Evolutionary conservation across 2,888 invertebrate genomes (phyloP), one percentile per base, ranked within the genome.

Genomic region (Trichopoda pennipes): DNA sequence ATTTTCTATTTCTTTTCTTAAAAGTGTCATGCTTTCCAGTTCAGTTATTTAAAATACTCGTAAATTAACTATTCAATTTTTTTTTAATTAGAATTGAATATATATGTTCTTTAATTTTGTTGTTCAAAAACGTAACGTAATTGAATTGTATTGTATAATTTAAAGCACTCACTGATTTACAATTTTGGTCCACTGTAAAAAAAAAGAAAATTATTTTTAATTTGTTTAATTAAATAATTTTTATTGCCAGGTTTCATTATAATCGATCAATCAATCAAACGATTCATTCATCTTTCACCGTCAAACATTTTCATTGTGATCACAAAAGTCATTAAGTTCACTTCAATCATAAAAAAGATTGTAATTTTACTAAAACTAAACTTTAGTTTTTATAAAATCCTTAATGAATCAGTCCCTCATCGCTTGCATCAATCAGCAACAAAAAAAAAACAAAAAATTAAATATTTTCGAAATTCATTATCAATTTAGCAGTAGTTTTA

Each of bases 131-230:
- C n/a, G 1, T 63, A 44, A n/a, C n/a, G n/a, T n/a, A n/a, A n/a
- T n/a, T n/a, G n/a, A n/a, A 32, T 32, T 63, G 42, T 23, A 63
- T 35, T n/a, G n/a, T 28, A 35, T 47, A 63, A 68, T 38, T 56
- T 80, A 64, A n/a, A 75, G 78, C 78, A 81, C 78, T 60, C 78
- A 81, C 78, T 60, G 35, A 19, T 61, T 35, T 23, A 55, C 21
- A 21, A 55, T 32, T 49, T 49, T 3, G 60, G 47, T 44, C 16
- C 56, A 64, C 53, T 61, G n/a, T n/a, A n/a, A n/a, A 38, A 21
- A 38, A 35, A 64, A 6, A 28, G 6, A 28, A 28, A 28, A 4
- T 7, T 28, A 28, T 28, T 1, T 28, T 69, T 44, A 53, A 28
- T 42, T 51, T 60, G 23, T 53, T 51, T 55, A 21, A 64, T 35